A percentile compares a stretch with the other conserved stretches of the same genome.
phyloP scores from a whole-genome alignment of 2,113 vertebrate genomes.

The Oenanthe oenanthe region DNA sequence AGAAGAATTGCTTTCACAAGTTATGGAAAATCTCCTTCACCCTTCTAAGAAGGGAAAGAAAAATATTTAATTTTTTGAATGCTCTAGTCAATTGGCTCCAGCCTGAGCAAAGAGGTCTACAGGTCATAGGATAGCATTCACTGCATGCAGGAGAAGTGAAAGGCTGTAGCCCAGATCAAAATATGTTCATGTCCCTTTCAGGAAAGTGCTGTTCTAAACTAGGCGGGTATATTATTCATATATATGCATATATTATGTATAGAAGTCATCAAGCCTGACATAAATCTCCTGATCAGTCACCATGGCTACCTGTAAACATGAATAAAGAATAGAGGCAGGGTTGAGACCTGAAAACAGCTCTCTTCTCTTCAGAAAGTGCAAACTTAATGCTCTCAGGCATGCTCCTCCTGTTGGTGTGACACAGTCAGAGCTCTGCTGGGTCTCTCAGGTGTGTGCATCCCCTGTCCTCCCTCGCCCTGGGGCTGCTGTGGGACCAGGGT shows the following conservation, averaged over 20 bases:
- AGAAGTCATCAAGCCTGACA: neutral
- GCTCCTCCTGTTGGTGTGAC: neutral
- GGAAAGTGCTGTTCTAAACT: neutral
- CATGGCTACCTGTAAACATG: neutral
- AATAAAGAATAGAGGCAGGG: neutral
- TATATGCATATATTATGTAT: neutral
- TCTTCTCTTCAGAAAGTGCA: neutral
- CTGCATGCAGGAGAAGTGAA: neutral
- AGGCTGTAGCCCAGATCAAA: neutral
- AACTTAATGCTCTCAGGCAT: neutral
- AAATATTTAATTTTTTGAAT: neutral
- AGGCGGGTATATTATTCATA: fast-evolving
- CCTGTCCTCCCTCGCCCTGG: neutral
- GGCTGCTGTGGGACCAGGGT: neutral
- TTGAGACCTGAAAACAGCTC: neutral
- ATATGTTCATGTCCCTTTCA: neutral
- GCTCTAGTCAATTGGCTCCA: neutral
- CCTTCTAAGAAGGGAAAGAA: neutral
- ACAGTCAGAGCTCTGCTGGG: neutral
- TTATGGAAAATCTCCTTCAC: neutral
- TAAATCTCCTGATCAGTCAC: neutral
- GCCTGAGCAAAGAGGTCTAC: neutral
- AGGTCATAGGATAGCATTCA: neutral
- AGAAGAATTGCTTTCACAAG: neutral
- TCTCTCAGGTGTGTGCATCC: neutral